Conservation (phyloP, 2,888 invertebrate species). For the Thereva unica region DNA sequence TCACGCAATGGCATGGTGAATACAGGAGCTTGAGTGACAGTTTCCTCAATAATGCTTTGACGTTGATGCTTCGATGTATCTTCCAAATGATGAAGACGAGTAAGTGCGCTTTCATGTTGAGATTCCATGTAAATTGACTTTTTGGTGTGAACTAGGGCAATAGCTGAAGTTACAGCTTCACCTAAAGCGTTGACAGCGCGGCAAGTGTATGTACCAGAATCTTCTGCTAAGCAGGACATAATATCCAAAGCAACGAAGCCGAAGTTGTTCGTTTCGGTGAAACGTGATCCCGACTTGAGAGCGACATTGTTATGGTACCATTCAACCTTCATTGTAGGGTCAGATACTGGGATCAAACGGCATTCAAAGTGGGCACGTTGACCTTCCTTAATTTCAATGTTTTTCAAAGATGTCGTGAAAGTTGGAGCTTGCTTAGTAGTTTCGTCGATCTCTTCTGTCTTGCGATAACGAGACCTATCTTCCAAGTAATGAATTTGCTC, state of each 20-base stretch:
- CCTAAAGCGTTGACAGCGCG: conserved; percentile 90
- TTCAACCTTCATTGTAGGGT: conserved; percentile 90
- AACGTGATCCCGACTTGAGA: conserved; percentile 90
- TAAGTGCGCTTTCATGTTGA: conserved; percentile 84
- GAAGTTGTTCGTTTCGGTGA: conserved; percentile 95
- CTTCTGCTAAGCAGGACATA: conserved; percentile 92
- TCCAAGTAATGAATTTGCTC: conserved; percentile 89
- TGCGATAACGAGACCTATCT: conserved; percentile 77
- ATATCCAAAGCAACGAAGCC: conserved; percentile 97
- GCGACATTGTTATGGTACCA: conserved; percentile 94
- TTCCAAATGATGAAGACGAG: conserved; percentile 80
- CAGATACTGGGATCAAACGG: conserved; percentile 90
- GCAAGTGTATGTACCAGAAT: conserved; percentile 94
- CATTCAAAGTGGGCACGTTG: conserved; percentile 95
- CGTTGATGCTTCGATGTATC: conserved; percentile 76
- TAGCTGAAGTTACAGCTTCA: conserved; percentile 90
- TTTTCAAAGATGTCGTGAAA: conserved; percentile 90
- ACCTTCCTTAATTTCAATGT: conserved; percentile 90
- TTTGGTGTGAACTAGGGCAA: conserved; percentile 79
- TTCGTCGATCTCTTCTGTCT: conserved; percentile 78
- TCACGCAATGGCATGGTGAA: conserved; percentile 92
- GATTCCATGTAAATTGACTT: conserved; percentile 86
- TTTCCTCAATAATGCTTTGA: conserved; percentile 75
- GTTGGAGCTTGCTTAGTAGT: conserved; percentile 88
- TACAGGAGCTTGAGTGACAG: conserved; percentile 83